These are phyloP conservation scores for Peromyscus californicus DNA, from an alignment of 2,113 vertebrate genomes.

Conservation along the genomic window DNA sequence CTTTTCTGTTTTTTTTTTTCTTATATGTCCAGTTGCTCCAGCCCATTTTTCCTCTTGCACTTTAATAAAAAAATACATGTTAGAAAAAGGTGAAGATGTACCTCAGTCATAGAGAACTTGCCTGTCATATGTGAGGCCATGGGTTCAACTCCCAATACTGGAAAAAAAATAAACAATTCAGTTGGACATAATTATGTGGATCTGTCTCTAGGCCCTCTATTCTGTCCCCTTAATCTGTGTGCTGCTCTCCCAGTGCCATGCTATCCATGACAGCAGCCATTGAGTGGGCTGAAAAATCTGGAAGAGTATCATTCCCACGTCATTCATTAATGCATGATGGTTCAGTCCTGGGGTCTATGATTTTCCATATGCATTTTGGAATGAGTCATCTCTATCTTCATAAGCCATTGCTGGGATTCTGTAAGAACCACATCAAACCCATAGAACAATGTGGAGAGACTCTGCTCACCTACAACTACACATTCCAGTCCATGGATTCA, in stretches of 20 bases:
- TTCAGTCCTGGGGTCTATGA: background rate
- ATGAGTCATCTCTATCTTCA: background rate
- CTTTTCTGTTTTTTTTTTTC: background rate
- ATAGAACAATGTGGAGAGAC: background rate
- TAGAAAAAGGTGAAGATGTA: too few species aligned
- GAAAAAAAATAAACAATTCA: background rate
- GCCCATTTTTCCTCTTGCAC: background rate
- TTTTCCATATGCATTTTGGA: background rate
- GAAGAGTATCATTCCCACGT: background rate
- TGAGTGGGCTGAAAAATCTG: background rate
- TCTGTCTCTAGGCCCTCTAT: background rate
- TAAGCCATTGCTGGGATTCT: background rate
- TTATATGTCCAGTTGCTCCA: background rate
- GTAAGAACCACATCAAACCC: background rate
- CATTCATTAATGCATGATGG: background rate
- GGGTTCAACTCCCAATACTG: background rate
- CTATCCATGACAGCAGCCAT: background rate
- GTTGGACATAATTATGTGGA: background rate
- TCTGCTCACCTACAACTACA: background rate
- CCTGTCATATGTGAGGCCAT: background rate
- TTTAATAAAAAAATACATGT: background rate
- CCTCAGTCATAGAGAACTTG: background rate
- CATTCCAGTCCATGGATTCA: background rate
- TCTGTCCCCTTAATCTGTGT: background rate
- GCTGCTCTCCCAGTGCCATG: too few species aligned